phyloP scores from a whole-genome alignment of 92 coral and sea anemone genomes.

The Epizoanthus fatuus region DNA sequence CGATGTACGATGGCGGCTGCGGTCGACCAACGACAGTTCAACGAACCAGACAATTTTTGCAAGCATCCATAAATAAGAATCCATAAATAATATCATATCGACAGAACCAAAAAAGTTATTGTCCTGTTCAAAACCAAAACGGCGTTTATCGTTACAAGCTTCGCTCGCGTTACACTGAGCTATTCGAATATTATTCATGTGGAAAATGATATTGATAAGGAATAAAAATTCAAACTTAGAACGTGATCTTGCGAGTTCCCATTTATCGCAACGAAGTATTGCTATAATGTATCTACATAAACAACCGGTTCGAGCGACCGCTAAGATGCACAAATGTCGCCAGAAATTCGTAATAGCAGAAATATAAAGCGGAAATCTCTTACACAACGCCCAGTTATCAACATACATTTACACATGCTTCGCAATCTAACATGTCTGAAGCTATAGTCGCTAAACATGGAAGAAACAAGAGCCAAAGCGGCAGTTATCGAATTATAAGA shows the following conservation, averaged over 20 bases:
- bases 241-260: slow-evolving; percentile 1
- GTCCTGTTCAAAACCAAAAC: background rate
- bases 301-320: background rate
- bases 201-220: background rate
- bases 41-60: background rate
- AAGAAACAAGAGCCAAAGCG: slow-evolving; percentile 13
- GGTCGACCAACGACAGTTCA: background rate
- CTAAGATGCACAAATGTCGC: background rate
- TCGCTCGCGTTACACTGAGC: background rate
- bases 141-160: background rate
- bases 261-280: background rate
- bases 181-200: background rate
- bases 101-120: background rate
- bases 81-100: background rate
- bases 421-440: slow-evolving; percentile 7
- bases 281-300: background rate
- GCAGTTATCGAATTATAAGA: background rate
- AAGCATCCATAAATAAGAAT: background rate
- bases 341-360: background rate
- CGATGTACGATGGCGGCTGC: background rate
- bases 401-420: slow-evolving; percentile 18
- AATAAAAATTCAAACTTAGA: background rate
- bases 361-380: slow-evolving; percentile 11
- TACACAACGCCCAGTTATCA: slow-evolving; percentile 33
- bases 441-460: slow-evolving; percentile 20